Conservation (phyloP, 2,888 invertebrate species). For the Adelognathus sp. region DNA sequence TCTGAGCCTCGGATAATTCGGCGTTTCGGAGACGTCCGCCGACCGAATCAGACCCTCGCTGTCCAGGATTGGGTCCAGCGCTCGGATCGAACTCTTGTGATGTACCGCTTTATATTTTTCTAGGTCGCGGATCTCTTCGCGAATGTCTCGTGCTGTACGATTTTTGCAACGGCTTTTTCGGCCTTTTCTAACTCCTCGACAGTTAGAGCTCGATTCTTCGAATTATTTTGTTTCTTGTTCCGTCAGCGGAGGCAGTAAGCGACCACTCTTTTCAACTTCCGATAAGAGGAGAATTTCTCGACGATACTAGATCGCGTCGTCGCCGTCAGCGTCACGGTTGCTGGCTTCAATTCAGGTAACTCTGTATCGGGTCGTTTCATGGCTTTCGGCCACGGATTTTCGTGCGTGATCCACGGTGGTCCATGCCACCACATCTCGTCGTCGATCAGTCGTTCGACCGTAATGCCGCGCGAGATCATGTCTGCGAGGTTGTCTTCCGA, state of each 20-base stretch:
- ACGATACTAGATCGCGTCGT: neutral
- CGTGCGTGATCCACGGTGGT: slow-evolving; percentile 43
- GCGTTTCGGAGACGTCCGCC: slow-evolving; percentile 43
- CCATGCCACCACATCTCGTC: slow-evolving; percentile 47
- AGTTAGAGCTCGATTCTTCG: slow-evolving; percentile 1
- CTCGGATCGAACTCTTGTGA: slow-evolving; percentile 28
- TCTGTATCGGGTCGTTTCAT: neutral
- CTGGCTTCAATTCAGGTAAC: slow-evolving; percentile 4
- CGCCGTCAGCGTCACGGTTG: neutral
- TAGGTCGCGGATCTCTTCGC: slow-evolving; percentile 13
- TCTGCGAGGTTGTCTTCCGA: slow-evolving; percentile 20
- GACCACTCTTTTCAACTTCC: slow-evolving; percentile 14
- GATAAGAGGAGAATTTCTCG: slow-evolving; percentile 23
- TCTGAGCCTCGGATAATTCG: neutral
- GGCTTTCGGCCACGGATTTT: neutral
- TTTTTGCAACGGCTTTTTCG: slow-evolving; percentile 18
- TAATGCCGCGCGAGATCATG: neutral
- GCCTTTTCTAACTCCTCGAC: slow-evolving; percentile 35
- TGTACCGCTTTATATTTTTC: neutral
- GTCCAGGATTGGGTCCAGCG: slow-evolving; percentile 35
- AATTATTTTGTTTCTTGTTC: neutral
- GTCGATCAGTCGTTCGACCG: neutral
- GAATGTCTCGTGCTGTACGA: slow-evolving; percentile 32
- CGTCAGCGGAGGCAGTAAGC: slow-evolving; percentile 42
- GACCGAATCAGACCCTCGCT: slow-evolving; percentile 38